Evolutionary conservation across 2,797 vertebrate species (phyloP), one percentile per base, ranked within the genome.

Genomic region (Bradypodion ventrale): DNA sequence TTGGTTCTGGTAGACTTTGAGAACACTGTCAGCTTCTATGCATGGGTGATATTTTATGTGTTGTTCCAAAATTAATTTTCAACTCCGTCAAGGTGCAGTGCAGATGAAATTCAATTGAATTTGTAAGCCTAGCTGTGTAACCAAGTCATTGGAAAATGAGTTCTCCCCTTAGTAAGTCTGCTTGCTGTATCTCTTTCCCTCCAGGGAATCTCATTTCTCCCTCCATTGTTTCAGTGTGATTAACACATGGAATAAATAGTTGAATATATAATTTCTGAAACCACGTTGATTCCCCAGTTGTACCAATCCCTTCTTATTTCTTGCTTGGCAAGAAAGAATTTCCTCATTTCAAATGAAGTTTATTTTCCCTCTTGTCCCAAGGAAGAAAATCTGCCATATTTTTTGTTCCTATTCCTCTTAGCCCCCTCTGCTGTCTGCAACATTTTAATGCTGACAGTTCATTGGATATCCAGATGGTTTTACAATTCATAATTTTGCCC

Each of bases 111-210:
- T 32, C 83, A 83, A 32, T 7, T 0, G 0, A 62, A 12, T 3
- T 70, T 83, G 29, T 60, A 85, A 69, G 7, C 32, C n/a, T 68
- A 44, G 6, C n/a, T 81, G 7, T 46, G 56, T 15, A 62, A 77
- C 80, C 68, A 42, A 13, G 0, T 4, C 46, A 25, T 27, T 15
- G 52, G 15, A 37, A 12, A 52, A 37, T 29, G 8, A 8, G 8
- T 2, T 0, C 0, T 23, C 27, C 56, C 2, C 27, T 44, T 62
- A 10, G 77, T 27, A 13, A 83, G 23, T 0, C 0, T 49, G 23
- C 46, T 29, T 8, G 44, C 42, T 40, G 19, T 1, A 27, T 5
- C 19, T 56, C 0, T 1, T 40, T 0, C 29, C n/a, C 0, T 15
- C 65, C 2, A 3, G 62, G 29, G 21, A 49, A 0, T 0, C 37